Base-by-base conservation (phyloP, 64 coral and sea anemone genomes). In the Pocillopora verrucosa region DNA sequence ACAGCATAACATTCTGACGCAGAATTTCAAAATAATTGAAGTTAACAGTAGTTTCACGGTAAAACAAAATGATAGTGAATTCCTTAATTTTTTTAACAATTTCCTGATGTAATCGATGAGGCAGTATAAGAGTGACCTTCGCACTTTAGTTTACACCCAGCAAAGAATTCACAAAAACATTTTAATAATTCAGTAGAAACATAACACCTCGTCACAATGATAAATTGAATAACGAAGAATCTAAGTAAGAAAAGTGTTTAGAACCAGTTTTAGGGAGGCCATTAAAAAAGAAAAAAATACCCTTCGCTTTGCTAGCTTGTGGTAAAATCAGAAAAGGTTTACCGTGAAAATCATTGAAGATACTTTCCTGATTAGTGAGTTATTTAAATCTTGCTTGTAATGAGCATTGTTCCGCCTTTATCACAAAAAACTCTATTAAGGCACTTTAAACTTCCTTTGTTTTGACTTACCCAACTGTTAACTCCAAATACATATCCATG, bases 381-480 rank as follows among this genome's bases (percentile, higher is more conserved):
- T n/a, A 70, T 70, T 70, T 70, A n/a, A 19, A 70, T 24, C 25
- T 70, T 24, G 25, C 20, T n/a, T 70, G n/a, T 70, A 26, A 11
- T 70, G 25, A 70, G 25, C 22, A 1, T 10, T 2, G 20, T n/a
- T 1, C 20, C 25, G 67, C 20, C 20, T 24, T 25, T 25, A 24
- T 70, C n/a, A 25, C 10, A 85, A 70, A 37, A 45, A 85, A 69
- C 36, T 16, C 65, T 1, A 62, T 17, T 15, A 57, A n/a, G 19
- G 16, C 12, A 77, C 9, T 69, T 84, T 38, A 76, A 51, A 63
- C 16, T 22, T 57, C 51, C 35, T 74, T 61, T 87, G 15, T 78
- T 34, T 36, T 60, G 16, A 86, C 93, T 94, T 91, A 94, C 93
- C 93, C 93, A 91, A 73, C 93, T 94, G 63, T 90, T 94, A 69